Percentiles rank a stretch among this genome's conserved stretches.
phyloP scores from a whole-genome alignment of 2,797 vertebrate genomes.

The Hyperoplus immaculatus region DNA sequence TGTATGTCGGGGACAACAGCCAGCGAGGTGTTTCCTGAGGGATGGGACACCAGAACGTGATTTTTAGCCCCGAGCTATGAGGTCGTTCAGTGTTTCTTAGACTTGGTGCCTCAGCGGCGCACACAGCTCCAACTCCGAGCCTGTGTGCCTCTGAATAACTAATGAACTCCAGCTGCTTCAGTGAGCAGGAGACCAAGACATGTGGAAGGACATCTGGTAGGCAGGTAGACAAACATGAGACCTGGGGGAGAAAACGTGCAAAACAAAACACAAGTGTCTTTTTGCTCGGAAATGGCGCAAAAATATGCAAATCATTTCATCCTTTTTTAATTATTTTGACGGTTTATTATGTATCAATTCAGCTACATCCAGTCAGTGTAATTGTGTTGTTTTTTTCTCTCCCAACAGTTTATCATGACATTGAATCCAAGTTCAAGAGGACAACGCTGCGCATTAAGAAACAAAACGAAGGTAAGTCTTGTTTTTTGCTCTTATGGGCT shows the following conservation, averaged over 20 bases:
- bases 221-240: conserved; percentile 60
- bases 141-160: conserved; percentile 44
- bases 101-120: conserved; percentile 19
- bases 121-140: conserved; percentile 11
- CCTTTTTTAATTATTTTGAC: neutral
- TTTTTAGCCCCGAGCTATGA: conserved; percentile 25
- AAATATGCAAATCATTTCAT: neutral
- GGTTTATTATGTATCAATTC: neutral
- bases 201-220: conserved; percentile 64
- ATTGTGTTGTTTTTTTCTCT: conserved; percentile 24
- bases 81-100: conserved; percentile 4
- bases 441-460: conserved; percentile 91
- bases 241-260: conserved; percentile 33
- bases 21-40: conserved; percentile 1
- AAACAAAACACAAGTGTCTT: conserved; percentile 30
- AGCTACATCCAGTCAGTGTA: neutral
- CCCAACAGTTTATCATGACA: conserved; percentile 90
- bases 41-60: neutral
- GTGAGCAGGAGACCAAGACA: conserved; percentile 23
- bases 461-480: conserved; percentile 86
- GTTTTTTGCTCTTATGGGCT: neutral
- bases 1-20: conserved; percentile 11
- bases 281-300: conserved; percentile 15
- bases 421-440: conserved; percentile 87
- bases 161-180: conserved; percentile 60